Evolutionary conservation across 2,888 invertebrate genomes (phyloP), one percentile per base, ranked within the genome.

Genomic region (Caenorhabditis plicata): DNA sequence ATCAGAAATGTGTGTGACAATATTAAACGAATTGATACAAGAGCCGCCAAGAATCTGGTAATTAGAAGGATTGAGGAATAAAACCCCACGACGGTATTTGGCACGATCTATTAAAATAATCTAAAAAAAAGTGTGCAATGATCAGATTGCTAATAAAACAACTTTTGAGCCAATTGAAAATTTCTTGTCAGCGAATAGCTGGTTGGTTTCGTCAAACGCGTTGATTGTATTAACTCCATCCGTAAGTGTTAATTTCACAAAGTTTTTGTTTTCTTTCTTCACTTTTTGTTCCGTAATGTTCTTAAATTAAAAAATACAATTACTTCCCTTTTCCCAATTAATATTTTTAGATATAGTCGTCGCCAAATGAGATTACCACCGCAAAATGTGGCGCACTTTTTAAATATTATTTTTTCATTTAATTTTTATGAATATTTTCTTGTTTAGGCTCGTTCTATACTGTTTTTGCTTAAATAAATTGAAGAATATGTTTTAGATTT

Each of bases 161-260:
- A 48, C 47, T 31, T 58, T 58, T 0, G 15, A 23, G 13, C 58
- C 58, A 2, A 48, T 47, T 1, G 35, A 15, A 1, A 58, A 8
- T 5, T 20, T 8, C 8, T 44, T 36, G 4, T 47, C 40, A 13
- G 48, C 58, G 23, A 48, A 52, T 15, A 45, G 13, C 9, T 47
- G 39, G 13, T 52, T 52, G 13, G 7, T 2, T 4, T 45, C 1
- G 13, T 58, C 58, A 8, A 58, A 23, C 13, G 38, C 52, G 23
- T 52, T 43, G n/a, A 58, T 7, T 11, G 5, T 39, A 22, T 52
- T 58, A 3, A 40, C 5, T 3, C 58, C 58, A 32, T 58, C 58
- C 0, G 36, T 58, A 20, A 58, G 17, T 25, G 44, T 48, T 8
- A 58, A 38, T 41, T 48, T 52, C 35, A 52, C n/a, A n/a, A n/a